Evolutionary conservation across 2,888 invertebrate species (phyloP), one percentile per base, ranked within the genome.

Genomic region (Tetranychus truncatus): DNA sequence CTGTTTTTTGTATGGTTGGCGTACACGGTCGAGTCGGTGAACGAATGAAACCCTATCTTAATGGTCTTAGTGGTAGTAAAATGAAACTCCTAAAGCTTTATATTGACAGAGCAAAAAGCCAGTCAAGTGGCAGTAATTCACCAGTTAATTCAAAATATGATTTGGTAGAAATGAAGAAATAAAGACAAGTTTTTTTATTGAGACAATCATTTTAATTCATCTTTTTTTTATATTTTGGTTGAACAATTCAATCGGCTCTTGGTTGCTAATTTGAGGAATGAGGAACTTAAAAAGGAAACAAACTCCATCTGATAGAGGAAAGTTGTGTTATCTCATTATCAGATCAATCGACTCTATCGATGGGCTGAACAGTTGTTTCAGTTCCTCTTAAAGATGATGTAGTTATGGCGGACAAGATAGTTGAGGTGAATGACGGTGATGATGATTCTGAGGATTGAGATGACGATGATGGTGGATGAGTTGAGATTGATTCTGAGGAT

Each of bases 1-100:
- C 94, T 15, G 94, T 96, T 21, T 95, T 97, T 85, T 95, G 95
- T 81, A 92, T 97, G 88, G 96, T 97, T 6, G 91, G 93, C 72
- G 87, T 96, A 80, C 92, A 96, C 81, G 87, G 90, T 81, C 89
- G 89, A 67, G 88, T 94, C 9, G 95, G 95, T 0, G 92, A 94
- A 81, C 91, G 90, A 45, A 87, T 95, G 82, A 81, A 84, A 80
- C 91, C 92, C 4, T 91, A 92, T 82, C 87, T 95, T 77, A 86
- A 87, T 69, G 87, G 88, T 71, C 86, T 97, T 75, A 90, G 90
- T 80, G 91, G 92, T 80, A 93, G 93, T 85, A 96, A 96, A 84
- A 81, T 83, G 81, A 89, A 93, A 79, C 86, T 94, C 76, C 84
- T 94, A 77, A 89, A 91, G 80, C 85, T 91, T 77, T 91, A 91